Evolutionary conservation across 1,140 invertebrate species (phyloP).

Genomic region (Pseudomyrmex pallidus): DNA sequence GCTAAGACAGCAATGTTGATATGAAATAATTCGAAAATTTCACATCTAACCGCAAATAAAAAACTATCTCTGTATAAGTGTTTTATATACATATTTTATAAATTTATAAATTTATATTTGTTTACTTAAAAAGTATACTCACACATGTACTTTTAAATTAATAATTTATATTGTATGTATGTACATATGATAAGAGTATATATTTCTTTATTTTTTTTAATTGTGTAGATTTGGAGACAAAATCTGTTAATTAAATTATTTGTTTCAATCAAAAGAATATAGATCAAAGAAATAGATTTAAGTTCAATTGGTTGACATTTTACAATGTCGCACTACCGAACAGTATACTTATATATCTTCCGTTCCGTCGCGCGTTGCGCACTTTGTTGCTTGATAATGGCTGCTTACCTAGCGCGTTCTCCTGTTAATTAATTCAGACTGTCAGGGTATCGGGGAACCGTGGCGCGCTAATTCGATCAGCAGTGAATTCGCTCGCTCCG

Average conservation of each 20-base stretch:
- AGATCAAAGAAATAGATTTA: too few species aligned
- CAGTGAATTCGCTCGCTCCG: slow-evolving; percentile 80
- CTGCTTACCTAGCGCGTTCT: slow-evolving; percentile 80
- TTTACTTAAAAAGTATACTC: too few species aligned
- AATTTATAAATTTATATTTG: too few species aligned
- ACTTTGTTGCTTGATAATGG: slow-evolving; percentile 82
- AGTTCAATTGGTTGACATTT: neutral
- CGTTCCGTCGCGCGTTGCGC: slow-evolving; percentile 29
- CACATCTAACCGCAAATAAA: neutral
- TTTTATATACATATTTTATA: too few species aligned
- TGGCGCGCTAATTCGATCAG: slow-evolving; percentile 85
- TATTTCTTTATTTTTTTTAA: too few species aligned
- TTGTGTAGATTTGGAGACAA: too few species aligned
- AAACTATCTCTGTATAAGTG: neutral
- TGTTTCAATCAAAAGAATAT: too few species aligned
- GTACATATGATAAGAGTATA: too few species aligned
- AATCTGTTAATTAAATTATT: too few species aligned
- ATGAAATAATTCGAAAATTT: neutral
- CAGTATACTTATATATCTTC: slow-evolving; percentile 21
- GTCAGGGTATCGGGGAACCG: slow-evolving; percentile 83
- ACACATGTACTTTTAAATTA: too few species aligned
- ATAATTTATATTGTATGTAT: too few species aligned
- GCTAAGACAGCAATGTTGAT: neutral
- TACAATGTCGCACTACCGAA: slow-evolving; percentile 2
- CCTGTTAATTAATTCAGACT: slow-evolving; percentile 85